Evolutionary conservation across 2,797 vertebrate species (phyloP), one percentile per base, ranked within the genome.

Genomic region (Rachycentron canadum): DNA sequence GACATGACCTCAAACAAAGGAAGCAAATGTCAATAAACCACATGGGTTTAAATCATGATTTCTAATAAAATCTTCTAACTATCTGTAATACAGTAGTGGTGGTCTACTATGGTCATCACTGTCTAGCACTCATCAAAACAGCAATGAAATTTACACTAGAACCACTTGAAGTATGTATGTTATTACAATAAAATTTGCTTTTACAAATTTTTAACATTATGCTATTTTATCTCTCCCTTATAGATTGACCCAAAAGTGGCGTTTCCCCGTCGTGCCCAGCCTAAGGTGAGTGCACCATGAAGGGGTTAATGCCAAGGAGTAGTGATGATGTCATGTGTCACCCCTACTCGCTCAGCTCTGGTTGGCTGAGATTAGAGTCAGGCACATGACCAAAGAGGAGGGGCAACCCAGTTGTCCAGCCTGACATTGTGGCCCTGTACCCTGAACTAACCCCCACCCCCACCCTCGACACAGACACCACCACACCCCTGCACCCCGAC

Each of bases 171-270:
- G 50, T 56, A 63, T 52, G 8, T 56, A 0, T 1, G 0, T 55
- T 25, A 34, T 77, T 52, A 59, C 16, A 40, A 65, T 1, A 26
- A 38, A 1, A 21, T 26, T 17, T 66, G 47, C 4, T 36, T 49
- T 30, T 30, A 7, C n/a, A 1, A 34, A 7, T 55, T 55, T 63
- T n/a, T 57, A n/a, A 68, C 13, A n/a, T 25, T 17, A 57, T 36
- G 40, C 73, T 2, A 25, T 55, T 50, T 85, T 57, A 16, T 89
- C 64, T 90, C 66, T 83, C 70, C n/a, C 68, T 32, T 12, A 82
- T 95, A 98, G 97, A 98, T 98, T 74, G 97, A 98, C 86, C 96
- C 97, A 43, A 98, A 98, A 94, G 97, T 94, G 90, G 97, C 97
- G 0, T 98, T 98, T 80, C 97, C 97, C 43, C 96, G 97, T 64